A percentile compares a stretch with the other conserved stretches of the same genome.
phyloP scores from a whole-genome alignment of 2,888 invertebrate species.

The Heliconius erato region DNA sequence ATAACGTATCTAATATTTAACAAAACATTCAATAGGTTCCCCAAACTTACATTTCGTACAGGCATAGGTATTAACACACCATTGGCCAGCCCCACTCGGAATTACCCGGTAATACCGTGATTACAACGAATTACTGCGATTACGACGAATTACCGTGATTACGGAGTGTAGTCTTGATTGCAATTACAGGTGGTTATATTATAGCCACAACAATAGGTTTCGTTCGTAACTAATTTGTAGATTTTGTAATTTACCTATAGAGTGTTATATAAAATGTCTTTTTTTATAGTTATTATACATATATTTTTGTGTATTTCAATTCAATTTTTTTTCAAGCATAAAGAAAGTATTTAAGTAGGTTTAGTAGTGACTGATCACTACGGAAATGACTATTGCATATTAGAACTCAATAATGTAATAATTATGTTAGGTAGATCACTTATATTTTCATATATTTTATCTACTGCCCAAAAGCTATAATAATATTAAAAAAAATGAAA shows the following conservation, averaged over 20 bases:
- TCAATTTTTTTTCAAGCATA: neutral
- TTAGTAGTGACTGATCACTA: too few relatives aligned
- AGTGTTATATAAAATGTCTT: neutral
- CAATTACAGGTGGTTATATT: slow-evolving; percentile 42
- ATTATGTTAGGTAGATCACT: too few relatives aligned
- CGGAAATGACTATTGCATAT: too few relatives aligned
- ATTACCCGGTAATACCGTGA: slow-evolving; percentile 54
- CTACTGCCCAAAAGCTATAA: too few relatives aligned
- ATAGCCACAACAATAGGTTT: neutral
- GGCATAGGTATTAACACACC: slow-evolving; percentile 57
- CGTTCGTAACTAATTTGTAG: neutral
- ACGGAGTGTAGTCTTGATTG: slow-evolving; percentile 51
- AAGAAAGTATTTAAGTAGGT: too few relatives aligned
- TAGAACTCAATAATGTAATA: too few relatives aligned
- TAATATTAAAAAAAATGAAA: too few relatives aligned
- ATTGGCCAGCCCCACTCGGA: slow-evolving; percentile 52
- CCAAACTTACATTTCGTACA: slow-evolving; percentile 47
- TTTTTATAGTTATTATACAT: neutral
- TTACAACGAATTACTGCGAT: slow-evolving; percentile 56
- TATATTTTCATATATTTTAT: too few relatives aligned
- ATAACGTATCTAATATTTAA: neutral
- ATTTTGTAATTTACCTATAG: neutral
- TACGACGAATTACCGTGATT: slow-evolving; percentile 57
- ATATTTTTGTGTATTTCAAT: neutral
- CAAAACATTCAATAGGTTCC: slow-evolving; percentile 24